These are phyloP conservation scores for Lottia scabra DNA, from an alignment of 2,888 invertebrate species.

Conservation along the genomic window DNA sequence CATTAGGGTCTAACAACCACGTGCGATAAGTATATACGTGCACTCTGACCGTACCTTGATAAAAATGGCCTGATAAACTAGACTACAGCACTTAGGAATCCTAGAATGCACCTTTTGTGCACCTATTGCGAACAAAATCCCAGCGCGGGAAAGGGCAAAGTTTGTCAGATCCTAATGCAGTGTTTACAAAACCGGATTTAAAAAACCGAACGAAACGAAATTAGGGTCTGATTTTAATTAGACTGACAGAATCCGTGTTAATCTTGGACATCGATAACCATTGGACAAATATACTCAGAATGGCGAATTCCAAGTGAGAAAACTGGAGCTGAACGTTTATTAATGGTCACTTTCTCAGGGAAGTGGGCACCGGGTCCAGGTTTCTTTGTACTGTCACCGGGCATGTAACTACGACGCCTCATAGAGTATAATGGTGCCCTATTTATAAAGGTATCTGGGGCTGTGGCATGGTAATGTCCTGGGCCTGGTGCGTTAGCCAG, in stretches of 20 bases:
- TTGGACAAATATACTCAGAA: constrained; percentile 63
- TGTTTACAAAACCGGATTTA: too few relatives aligned
- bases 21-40: too few relatives aligned
- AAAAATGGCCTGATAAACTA: too few relatives aligned
- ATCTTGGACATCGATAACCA: constrained; percentile 43
- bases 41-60: too few relatives aligned
- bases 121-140: too few relatives aligned
- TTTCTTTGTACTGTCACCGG: constrained; percentile 81
- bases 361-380: constrained; percentile 94
- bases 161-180: too few relatives aligned
- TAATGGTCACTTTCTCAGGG: constrained; percentile 86
- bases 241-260: constrained; percentile 12
- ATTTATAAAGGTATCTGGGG: constrained; percentile 73
- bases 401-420: constrained; percentile 81
- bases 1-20: too few relatives aligned
- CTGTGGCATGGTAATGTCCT: constrained; percentile 79
- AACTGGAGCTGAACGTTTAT: constrained; percentile 52
- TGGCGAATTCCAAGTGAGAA: constrained; percentile 70
- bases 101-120: too few relatives aligned
- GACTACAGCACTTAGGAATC: too few relatives aligned
- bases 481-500: constrained; percentile 75
- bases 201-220: too few relatives aligned
- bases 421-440: constrained; percentile 87
- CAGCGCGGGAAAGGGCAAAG: too few relatives aligned
- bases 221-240: background rate